phyloP scores from a whole-genome alignment of 2,888 invertebrate genomes.

The Erpobdella octoculata region DNA sequence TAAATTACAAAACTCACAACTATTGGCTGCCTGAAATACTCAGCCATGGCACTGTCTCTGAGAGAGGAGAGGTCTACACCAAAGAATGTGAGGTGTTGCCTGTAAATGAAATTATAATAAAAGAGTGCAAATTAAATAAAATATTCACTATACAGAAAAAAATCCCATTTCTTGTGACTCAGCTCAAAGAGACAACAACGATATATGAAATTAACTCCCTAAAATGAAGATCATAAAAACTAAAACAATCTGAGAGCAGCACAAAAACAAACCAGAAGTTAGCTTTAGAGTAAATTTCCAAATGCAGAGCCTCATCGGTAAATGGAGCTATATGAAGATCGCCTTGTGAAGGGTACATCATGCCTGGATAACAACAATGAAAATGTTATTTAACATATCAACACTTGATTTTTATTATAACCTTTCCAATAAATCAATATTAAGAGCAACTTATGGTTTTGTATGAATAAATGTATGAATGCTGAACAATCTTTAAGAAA shows the following conservation, averaged over 20 bases:
- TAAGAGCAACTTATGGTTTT: too few relatives aligned
- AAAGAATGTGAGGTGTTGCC: conserved; percentile 90
- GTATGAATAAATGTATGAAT: too few relatives aligned
- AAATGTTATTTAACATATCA: too few relatives aligned
- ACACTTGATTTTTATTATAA: too few relatives aligned
- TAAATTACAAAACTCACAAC: conserved; percentile 57
- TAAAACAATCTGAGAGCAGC: not conserved
- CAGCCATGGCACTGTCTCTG: conserved; percentile 83
- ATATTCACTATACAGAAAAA: too few relatives aligned
- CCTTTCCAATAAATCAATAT: too few relatives aligned
- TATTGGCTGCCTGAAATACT: conserved; percentile 94
- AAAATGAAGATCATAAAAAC: not conserved
- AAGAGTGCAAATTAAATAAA: too few relatives aligned
- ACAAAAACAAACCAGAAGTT: conserved; percentile 82
- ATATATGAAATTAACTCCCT: not conserved
- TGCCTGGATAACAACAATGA: conserved; percentile 65
- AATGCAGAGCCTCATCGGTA: conserved; percentile 89
- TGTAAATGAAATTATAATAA: conserved; percentile 39
- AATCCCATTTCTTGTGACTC: not conserved
- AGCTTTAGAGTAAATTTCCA: conserved; percentile 95
- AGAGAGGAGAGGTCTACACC: conserved; percentile 88
- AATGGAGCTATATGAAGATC: conserved; percentile 95
- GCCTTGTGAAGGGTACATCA: conserved; percentile 94
- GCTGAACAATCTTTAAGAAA: too few relatives aligned
- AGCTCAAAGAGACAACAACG: not conserved